phyloP scores from a whole-genome alignment of 2,113 vertebrate genomes.

The Labeo catla region DNA sequence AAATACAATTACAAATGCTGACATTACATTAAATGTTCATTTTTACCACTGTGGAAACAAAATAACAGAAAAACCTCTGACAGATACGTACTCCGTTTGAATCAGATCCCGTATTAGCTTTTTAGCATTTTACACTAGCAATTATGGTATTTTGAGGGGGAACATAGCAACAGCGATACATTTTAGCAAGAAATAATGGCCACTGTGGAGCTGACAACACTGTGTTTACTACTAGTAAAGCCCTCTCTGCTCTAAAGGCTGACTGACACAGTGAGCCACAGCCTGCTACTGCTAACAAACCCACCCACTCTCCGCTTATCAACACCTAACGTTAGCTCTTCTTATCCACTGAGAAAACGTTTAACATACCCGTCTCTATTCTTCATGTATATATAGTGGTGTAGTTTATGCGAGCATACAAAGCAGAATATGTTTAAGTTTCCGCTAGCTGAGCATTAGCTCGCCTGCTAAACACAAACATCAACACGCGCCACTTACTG shows the following conservation, averaged over 20 bases:
- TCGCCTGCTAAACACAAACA: constrained; percentile 35
- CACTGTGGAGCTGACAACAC: background rate
- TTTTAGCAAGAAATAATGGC: background rate
- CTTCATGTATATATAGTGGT: background rate
- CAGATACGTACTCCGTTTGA: background rate
- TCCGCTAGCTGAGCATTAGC: constrained; percentile 23
- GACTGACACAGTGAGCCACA: background rate
- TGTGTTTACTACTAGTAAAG: background rate
- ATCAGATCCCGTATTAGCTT: background rate
- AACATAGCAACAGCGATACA: no score
- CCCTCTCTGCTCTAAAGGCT: background rate
- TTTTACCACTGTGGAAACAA: background rate
- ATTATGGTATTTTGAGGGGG: background rate
- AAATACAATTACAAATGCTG: background rate
- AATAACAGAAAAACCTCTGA: background rate
- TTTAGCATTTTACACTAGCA: background rate
- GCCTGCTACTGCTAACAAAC: background rate
- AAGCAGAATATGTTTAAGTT: background rate
- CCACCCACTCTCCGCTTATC: background rate
- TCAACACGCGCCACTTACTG: constrained; percentile 39
- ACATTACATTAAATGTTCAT: background rate
- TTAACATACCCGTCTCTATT: background rate
- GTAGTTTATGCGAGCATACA: background rate
- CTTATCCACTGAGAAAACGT: background rate
- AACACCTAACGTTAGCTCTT: background rate